phyloP scores from a whole-genome alignment of 2,113 vertebrate species.

The Cyanoderma ruficeps region DNA sequence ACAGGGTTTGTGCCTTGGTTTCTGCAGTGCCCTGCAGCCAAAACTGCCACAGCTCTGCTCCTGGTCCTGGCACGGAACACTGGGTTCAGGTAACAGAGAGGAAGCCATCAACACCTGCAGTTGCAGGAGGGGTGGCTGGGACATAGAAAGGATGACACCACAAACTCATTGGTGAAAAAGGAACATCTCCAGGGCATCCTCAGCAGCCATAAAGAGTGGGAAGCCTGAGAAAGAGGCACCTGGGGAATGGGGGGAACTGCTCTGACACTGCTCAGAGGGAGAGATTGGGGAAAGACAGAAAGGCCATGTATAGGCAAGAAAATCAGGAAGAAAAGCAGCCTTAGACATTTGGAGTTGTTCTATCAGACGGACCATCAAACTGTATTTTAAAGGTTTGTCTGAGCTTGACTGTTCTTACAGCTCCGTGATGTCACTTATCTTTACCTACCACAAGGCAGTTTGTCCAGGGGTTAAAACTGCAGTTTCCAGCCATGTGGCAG shows the following conservation, averaged over 20 bases:
- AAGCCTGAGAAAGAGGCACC: background rate
- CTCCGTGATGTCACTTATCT: background rate
- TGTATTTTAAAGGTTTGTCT: background rate
- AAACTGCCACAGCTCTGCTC: background rate
- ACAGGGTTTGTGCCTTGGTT: background rate
- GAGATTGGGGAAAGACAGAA: background rate
- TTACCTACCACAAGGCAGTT: background rate
- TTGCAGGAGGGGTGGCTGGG: background rate
- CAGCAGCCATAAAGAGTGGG: background rate
- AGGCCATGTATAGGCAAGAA: background rate
- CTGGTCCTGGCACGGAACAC: background rate
- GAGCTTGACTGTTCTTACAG: background rate
- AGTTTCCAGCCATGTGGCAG: slow-evolving; percentile 7
- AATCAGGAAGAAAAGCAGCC: background rate
- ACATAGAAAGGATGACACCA: background rate
- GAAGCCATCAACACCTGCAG: background rate
- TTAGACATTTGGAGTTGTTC: background rate
- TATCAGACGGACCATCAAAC: background rate
- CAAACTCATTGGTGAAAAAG: background rate
- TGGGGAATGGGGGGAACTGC: background rate
- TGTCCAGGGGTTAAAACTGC: slow-evolving; percentile 34
- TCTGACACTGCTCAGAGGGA: background rate
- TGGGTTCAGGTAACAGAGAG: background rate
- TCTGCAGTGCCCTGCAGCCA: background rate
- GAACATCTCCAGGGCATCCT: background rate